phyloP scores from a whole-genome alignment of 2,888 invertebrate genomes.

The Calameuta filiformis region DNA sequence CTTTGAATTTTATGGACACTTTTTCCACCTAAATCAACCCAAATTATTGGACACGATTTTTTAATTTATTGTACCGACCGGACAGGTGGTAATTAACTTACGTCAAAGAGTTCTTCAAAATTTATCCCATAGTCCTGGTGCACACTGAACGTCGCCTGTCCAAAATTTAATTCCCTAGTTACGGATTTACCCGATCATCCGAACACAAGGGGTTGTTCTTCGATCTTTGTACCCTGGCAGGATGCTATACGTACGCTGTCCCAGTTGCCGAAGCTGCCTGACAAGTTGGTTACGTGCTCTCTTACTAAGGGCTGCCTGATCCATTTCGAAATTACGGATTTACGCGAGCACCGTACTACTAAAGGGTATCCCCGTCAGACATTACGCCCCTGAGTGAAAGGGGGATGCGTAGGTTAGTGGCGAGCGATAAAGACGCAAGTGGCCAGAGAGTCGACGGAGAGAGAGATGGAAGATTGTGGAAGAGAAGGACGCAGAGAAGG shows the following conservation, averaged over 20 bases:
- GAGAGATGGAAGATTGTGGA: neutral
- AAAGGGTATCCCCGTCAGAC: slow-evolving; percentile 30
- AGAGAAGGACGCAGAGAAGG: slow-evolving; percentile 11
- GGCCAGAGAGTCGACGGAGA: slow-evolving; percentile 10
- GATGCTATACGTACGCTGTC: neutral
- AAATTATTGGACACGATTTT: neutral
- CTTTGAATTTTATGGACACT: neutral
- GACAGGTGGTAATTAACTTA: neutral
- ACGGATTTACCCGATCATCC: neutral
- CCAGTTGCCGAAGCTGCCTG: slow-evolving; percentile 15
- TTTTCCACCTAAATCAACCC: neutral
- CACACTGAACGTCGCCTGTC: neutral
- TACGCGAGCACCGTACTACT: slow-evolving; percentile 27
- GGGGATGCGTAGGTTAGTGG: slow-evolving; percentile 10
- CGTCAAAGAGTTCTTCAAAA: neutral
- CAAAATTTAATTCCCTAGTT: neutral
- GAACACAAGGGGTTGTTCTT: neutral
- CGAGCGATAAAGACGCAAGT: slow-evolving; percentile 16
- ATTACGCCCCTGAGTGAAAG: slow-evolving; percentile 18
- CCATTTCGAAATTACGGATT: slow-evolving; percentile 30
- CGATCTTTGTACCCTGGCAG: neutral
- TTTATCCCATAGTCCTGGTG: neutral
- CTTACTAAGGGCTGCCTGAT: slow-evolving; percentile 13
- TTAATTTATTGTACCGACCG: neutral
- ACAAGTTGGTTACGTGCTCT: slow-evolving; percentile 32